Percentiles rank a stretch among this genome's conserved stretches.
phyloP scores from a whole-genome alignment of 2,113 vertebrate species.

The Delphinus delphis region DNA sequence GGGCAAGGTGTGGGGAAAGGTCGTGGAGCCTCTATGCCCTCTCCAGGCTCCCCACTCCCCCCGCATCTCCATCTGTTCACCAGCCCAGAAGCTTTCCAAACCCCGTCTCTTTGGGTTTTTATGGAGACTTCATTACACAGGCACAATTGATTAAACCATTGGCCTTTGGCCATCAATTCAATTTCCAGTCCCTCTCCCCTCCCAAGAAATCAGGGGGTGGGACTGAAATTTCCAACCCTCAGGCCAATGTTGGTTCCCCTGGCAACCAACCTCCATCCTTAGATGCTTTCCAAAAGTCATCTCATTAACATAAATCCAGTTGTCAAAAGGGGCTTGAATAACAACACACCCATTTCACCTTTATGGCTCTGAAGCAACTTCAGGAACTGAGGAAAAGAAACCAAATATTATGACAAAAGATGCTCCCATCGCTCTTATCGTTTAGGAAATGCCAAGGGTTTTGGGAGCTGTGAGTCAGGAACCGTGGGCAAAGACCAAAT shows the following conservation, averaged over 20 bases:
- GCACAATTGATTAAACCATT: not conserved
- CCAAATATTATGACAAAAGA: not conserved
- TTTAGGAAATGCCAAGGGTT: not conserved
- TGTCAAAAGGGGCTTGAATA: not conserved
- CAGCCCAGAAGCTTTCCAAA: not conserved
- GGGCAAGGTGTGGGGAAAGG: not conserved
- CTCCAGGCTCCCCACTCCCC: not conserved
- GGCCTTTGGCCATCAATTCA: not conserved
- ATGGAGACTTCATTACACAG: not conserved
- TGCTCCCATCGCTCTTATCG: not conserved
- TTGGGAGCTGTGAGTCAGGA: not conserved
- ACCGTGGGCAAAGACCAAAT: not conserved
- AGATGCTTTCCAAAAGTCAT: not conserved
- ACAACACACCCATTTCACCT: not conserved
- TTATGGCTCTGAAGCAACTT: not conserved
- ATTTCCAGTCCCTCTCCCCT: not conserved
- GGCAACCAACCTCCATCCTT: not conserved
- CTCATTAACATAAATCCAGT: not conserved
- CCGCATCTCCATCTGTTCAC: not conserved
- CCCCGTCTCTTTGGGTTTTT: not conserved
- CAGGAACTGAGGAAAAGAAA: not conserved
- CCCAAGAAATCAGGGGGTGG: not conserved
- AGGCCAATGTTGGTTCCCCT: not conserved
- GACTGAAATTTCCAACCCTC: not conserved
- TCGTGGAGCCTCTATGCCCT: accelerated